These are phyloP conservation scores for Tragelaphus scriptus DNA, from an alignment of 2,113 vertebrate species.

Conservation along the genomic window DNA sequence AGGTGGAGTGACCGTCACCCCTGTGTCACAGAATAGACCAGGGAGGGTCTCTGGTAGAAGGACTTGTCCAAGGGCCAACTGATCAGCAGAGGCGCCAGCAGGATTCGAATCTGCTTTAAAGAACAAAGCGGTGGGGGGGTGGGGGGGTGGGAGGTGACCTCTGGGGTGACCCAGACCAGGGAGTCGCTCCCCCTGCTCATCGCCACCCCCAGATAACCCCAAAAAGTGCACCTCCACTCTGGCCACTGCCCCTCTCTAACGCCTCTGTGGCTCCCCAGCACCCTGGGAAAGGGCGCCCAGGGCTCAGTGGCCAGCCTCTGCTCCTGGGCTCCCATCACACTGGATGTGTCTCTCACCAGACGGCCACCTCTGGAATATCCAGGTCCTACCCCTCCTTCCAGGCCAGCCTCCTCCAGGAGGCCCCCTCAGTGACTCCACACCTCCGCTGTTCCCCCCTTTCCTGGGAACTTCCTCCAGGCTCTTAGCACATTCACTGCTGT, in stretches of 20 bases:
- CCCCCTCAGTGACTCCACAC: not conserved
- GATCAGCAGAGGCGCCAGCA: not conserved
- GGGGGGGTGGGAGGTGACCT: not conserved
- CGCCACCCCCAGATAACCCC: not conserved
- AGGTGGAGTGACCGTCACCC: not conserved
- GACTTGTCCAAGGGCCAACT: not conserved
- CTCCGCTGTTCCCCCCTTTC: not conserved
- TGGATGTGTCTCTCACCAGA: not conserved
- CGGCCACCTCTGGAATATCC: not conserved
- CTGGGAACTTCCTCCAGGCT: not conserved
- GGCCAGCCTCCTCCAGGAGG: not conserved
- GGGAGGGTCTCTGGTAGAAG: not conserved
- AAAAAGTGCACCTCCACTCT: not conserved
- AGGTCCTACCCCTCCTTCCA: not conserved
- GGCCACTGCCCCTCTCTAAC: not conserved
- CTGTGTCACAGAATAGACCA: accelerated
- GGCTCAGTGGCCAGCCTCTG: not conserved
- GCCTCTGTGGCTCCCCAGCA: not conserved
- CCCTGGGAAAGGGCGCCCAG: not conserved
- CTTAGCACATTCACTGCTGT: not conserved
- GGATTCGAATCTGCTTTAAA: not conserved
- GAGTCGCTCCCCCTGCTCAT: not conserved
- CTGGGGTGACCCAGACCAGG: not conserved
- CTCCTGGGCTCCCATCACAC: not conserved
- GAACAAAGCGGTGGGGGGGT: not conserved